These are phyloP conservation scores for Spatula clypeata DNA, from an alignment of 2,797 vertebrate species.

Conservation along the genomic window DNA sequence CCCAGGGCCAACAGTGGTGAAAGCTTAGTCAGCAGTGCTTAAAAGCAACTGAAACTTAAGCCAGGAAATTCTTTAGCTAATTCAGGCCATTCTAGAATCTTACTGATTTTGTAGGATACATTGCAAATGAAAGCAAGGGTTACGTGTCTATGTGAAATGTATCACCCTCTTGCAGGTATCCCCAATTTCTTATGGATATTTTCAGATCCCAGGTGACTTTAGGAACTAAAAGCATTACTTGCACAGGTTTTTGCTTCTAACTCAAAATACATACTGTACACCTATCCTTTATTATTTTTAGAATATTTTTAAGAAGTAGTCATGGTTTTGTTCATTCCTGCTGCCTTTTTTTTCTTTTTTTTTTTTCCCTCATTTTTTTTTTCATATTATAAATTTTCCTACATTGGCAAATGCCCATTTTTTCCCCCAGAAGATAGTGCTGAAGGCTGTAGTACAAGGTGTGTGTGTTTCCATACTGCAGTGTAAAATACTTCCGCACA, in stretches of 20 bases:
- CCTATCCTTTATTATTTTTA: neutral
- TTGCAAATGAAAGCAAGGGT: neutral
- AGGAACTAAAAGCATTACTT: slow-evolving; percentile 6
- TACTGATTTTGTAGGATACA: neutral
- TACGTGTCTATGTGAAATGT: neutral
- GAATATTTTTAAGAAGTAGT: neutral
- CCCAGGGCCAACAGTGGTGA: fast-evolving
- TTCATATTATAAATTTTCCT: neutral
- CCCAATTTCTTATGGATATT: slow-evolving; percentile 20
- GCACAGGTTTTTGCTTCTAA: neutral
- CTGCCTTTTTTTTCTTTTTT: neutral
- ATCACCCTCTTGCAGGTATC: slow-evolving; percentile 22
- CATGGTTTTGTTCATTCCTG: neutral
- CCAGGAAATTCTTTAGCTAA: neutral
- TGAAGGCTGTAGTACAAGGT: neutral
- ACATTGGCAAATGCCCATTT: neutral
- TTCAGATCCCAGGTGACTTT: slow-evolving; percentile 45
- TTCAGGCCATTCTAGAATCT: neutral
- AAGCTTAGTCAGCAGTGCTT: neutral
- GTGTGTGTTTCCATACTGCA: neutral
- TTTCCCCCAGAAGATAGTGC: neutral
- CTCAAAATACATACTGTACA: neutral
- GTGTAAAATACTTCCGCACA: neutral
- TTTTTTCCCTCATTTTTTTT: neutral
- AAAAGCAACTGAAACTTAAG: neutral